A percentile compares a stretch with the other conserved stretches of the same genome.
These are phyloP conservation scores for Ochotona princeps DNA, from an alignment of 2,113 vertebrate species.

Conservation along the genomic window DNA sequence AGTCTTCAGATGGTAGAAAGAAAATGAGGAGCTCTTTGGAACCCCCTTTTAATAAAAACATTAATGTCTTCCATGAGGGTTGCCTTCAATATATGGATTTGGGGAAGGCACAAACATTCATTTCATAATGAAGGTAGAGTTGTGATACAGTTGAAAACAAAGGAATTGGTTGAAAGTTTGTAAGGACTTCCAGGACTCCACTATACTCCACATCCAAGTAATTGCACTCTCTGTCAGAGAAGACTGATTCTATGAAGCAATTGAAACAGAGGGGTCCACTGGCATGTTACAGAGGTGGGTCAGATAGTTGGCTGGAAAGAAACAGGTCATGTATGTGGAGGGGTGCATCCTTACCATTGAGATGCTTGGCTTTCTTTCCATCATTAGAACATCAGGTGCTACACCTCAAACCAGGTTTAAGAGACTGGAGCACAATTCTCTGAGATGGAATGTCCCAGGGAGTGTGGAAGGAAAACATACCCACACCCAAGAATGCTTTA, in stretches of 20 bases:
- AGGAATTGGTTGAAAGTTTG: neutral
- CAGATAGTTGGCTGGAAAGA: neutral
- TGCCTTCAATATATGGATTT: neutral
- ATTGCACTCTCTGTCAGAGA: neutral
- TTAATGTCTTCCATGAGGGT: neutral
- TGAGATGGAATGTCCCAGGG: neutral
- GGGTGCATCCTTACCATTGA: neutral
- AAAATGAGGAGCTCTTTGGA: no score
- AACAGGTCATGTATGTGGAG: neutral
- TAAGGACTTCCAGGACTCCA: neutral
- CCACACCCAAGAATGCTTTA: neutral
- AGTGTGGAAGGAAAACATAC: neutral
- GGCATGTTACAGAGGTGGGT: neutral
- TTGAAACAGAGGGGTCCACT: neutral
- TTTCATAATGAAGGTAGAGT: neutral
- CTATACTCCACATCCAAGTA: neutral
- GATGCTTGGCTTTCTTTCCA: fast-evolving
- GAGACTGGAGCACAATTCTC: neutral
- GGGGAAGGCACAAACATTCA: neutral
- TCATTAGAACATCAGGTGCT: neutral
- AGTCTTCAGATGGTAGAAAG: neutral
- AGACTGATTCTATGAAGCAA: neutral
- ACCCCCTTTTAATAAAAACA: neutral
- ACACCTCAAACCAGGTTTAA: neutral
- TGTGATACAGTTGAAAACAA: neutral